phyloP scores from a whole-genome alignment of 2,113 vertebrate genomes.

The Dryoscopus gambensis region DNA sequence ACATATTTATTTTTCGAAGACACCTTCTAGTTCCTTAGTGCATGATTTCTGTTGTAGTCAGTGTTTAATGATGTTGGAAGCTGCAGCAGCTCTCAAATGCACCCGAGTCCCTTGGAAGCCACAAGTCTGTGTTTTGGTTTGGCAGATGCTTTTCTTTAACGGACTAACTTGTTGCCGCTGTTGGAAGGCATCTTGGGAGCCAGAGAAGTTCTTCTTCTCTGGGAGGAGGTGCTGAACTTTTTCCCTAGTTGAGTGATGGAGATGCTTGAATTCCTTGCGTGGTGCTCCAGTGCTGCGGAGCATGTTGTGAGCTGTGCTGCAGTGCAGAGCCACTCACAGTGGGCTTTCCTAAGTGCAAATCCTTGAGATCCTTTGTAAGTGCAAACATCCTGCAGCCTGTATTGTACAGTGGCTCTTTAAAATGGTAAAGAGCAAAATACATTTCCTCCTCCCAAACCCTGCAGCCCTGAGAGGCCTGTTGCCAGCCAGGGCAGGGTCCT shows the following conservation, averaged over 20 bases:
- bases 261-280: fast-evolving
- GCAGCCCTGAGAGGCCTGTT: neutral
- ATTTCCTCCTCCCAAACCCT: neutral
- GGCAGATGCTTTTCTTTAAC: neutral
- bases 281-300: neutral
- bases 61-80: neutral
- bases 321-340: neutral
- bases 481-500: neutral
- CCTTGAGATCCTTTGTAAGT: neutral
- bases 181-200: neutral
- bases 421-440: neutral
- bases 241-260: fast-evolving
- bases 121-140: neutral
- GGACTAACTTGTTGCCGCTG: neutral
- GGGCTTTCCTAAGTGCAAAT: neutral
- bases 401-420: neutral
- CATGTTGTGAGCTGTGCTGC: neutral
- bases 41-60: neutral
- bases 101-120: neutral
- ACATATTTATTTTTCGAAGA: neutral
- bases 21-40: neutral
- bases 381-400: neutral
- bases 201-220: neutral
- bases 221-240: neutral
- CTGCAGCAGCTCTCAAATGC: neutral